Percentiles rank a stretch among this genome's conserved stretches.
phyloP scores from a whole-genome alignment of 2,113 vertebrate species.

The Anthoscopus minutus region DNA sequence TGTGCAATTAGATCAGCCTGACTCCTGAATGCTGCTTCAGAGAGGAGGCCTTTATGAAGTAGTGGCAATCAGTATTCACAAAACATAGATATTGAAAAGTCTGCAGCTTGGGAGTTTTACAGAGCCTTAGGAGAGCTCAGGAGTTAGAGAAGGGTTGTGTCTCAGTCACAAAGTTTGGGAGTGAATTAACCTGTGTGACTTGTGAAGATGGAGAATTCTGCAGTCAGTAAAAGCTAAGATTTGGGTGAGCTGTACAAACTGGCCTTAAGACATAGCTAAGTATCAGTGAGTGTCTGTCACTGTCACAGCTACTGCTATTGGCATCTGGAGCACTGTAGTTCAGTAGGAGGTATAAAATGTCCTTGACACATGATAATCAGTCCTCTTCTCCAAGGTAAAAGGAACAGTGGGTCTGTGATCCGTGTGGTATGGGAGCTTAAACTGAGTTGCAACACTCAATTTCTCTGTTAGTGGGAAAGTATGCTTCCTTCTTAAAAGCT shows the following conservation, averaged over 20 bases:
- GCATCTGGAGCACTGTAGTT: not conserved
- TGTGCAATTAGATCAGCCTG: not conserved
- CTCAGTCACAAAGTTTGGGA: not conserved
- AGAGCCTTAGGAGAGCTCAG: not conserved
- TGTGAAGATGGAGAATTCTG: not conserved
- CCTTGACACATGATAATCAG: not conserved
- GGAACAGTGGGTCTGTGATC: not conserved
- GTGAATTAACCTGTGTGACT: not conserved
- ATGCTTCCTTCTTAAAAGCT: not conserved
- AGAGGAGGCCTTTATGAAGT: not conserved
- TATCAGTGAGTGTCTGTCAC: not conserved
- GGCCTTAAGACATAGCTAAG: not conserved
- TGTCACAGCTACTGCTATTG: not conserved
- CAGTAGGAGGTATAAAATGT: not conserved
- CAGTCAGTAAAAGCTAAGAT: not conserved
- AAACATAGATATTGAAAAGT: not conserved
- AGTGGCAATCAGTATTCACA: not conserved
- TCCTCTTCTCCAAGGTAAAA: not conserved
- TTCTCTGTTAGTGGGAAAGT: not conserved
- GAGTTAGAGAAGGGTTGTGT: not conserved
- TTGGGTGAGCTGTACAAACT: not conserved
- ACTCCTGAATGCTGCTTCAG: not conserved
- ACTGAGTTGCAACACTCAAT: not conserved
- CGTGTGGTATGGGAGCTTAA: not conserved
- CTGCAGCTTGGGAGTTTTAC: not conserved